Conservation (phyloP, 2,888 invertebrate genomes). For the Cerastis rubricosa region DNA sequence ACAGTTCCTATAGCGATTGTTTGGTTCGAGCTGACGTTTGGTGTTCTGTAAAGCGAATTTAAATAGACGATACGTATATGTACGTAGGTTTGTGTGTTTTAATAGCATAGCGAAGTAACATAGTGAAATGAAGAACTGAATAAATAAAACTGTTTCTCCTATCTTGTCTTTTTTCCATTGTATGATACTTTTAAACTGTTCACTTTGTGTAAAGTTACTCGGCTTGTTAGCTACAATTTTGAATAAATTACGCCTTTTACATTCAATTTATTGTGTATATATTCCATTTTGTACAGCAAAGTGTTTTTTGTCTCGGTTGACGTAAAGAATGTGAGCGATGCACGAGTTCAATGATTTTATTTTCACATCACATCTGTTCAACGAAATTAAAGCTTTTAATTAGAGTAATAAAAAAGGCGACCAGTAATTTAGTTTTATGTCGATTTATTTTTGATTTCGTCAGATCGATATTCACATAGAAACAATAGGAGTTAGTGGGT, state of each 20-base stretch:
- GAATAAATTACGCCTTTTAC: conserved; percentile 22
- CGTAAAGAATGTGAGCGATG: conserved; percentile 42
- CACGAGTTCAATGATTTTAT: conserved; percentile 44
- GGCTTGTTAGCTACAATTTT: conserved; percentile 5
- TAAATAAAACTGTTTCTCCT: background rate
- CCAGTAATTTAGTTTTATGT: conserved; percentile 12
- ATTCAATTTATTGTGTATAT: conserved; percentile 39
- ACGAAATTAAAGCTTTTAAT: conserved; percentile 28
- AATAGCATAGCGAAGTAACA: conserved; percentile 3
- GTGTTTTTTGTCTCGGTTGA: conserved; percentile 26
- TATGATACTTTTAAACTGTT: conserved; percentile 9
- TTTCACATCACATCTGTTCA: conserved; percentile 34
- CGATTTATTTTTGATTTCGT: background rate
- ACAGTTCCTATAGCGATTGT: conserved; percentile 79
- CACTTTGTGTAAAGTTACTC: conserved; percentile 1
- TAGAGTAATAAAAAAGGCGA: conserved; percentile 9
- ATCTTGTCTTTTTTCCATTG: background rate
- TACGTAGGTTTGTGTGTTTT: conserved; percentile 7
- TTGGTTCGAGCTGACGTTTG: conserved; percentile 66
- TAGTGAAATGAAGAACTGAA: background rate
- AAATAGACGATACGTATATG: conserved; percentile 46
- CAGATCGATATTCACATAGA: background rate
- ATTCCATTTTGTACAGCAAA: conserved; percentile 28
- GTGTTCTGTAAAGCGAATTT: conserved; percentile 55
- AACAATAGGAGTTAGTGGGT: background rate